Base-by-base conservation (phyloP, 2,797 vertebrate genomes). In the Diplodus sargus region DNA sequence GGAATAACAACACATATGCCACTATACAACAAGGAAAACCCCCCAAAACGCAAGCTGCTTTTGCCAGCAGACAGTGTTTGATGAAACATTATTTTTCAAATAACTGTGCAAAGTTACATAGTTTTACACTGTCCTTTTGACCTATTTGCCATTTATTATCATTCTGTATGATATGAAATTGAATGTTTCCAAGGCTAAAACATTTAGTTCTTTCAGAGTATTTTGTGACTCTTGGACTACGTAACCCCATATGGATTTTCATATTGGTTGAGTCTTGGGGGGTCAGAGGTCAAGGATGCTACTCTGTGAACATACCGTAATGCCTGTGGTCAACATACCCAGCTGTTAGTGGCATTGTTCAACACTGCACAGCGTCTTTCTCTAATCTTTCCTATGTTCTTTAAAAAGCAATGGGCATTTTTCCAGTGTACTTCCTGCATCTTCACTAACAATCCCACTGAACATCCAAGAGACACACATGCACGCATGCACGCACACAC, bases 271-370 rank as follows among this genome's bases (percentile, higher is more conserved):
- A 42, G 48, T 77, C 25, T 51, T 67, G 73, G 54, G 20, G 78
- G 77, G 76, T 82, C 68, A 83, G 74, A 90, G 84, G 82, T 91
- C 82, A 87, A 56, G 66, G 82, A 75, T 71, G 80, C 71, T 42
- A 61, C 53, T 60, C 54, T 74, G 76, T 87, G 73, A 84, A 84
- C 53, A 78, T 57, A 61, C 20, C n/a, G 43, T 56, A 67, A 57
- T 51, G 30, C 45, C 59, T 69, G 57, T 71, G 20, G 65, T 86
- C 63, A 82, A 66, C 76, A 78, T 17, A 43, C 71, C 42, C 79
- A 87, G 74, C 77, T 76, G 87, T 79, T 70, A 5, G 34, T 59
- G 25, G 69, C 75, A 92, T 91, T 92, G 92, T 92, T 90, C 61
- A 62, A 56, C 69, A 1, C 51, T 14, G 51, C 73, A 49, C 68